Base-by-base conservation (phyloP, 2,797 vertebrate species). In the Cirrhinus mrigala region DNA sequence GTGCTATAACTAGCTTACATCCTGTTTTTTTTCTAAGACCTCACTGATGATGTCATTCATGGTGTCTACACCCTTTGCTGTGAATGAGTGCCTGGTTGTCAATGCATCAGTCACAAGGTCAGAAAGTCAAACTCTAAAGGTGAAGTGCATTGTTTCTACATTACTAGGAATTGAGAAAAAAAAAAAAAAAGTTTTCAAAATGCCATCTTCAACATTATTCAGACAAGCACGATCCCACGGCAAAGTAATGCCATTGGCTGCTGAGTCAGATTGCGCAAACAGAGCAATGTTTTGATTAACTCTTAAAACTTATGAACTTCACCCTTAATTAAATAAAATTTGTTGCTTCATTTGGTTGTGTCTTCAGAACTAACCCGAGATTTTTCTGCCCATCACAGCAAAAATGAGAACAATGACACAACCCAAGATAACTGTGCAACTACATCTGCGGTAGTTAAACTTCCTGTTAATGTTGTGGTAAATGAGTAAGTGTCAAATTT, bases 351-450 rank as follows among this genome's bases (percentile, higher is more conserved):
- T 77, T 54, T 37, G 18, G 8, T 2, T 24, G 12, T 50, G 14
- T 44, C 56, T 66, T 22, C 75, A 48, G 68, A 40, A 33, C 33
- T 79, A 64, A 79, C 16, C 9, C 20, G 2, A 20, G 9, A 29
- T 20, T 37, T 50, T 20, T 27, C 2, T 83, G 15, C 54, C 24
- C 71, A 1, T 68, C 54, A 74, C 83, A 91, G 89, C 29, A 87
- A 81, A 3, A 89, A 89, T 29, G 90, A 91, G 71, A 86, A 89
- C 29, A 71, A 22, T 16, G 24, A 24, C 52, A 90, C 85, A 12
- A 78, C 90, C 3, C 76, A 86, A n/a, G 90, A 91, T 85, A 91
- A 91, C 86, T 48, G 2, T 1, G 89, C 60, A 20, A 62, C 16
- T 40, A 64, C 62, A 6, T 79, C 84, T 7, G 58, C 87, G 4